A percentile compares a stretch with the other conserved stretches of the same genome.
Evolutionary conservation across 2,113 vertebrate genomes (phyloP).

Genomic region (Cervus canadensis): DNA sequence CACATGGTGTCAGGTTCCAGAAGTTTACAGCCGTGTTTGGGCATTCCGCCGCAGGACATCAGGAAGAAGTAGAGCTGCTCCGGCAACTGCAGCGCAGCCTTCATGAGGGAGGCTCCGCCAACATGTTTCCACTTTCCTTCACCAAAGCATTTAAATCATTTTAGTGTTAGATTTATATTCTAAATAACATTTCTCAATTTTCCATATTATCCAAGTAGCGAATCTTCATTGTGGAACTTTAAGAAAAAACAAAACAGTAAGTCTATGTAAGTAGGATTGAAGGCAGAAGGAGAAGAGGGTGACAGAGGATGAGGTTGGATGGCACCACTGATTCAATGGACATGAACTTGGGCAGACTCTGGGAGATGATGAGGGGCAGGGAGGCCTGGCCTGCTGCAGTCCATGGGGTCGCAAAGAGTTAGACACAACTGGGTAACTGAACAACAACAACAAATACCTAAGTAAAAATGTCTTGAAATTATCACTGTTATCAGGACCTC

Average conservation of each 20-base stretch:
- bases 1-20: too few species aligned
- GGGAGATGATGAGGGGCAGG: neutral
- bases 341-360: neutral
- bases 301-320: neutral
- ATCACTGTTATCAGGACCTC: neutral
- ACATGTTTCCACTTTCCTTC: neutral
- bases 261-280: neutral
- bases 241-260: neutral
- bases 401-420: neutral
- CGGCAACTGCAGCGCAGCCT: neutral
- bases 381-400: neutral
- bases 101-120: neutral
- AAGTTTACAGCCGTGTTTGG: fast-evolving
- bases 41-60: fast-evolving
- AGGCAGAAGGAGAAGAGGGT: neutral
- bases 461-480: neutral
- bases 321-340: neutral
- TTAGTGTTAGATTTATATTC: neutral
- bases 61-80: neutral
- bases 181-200: neutral
- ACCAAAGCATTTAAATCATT: neutral
- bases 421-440: neutral
- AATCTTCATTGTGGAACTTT: neutral
- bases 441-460: neutral
- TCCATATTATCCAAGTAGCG: neutral